Conservation (phyloP, 1,140 invertebrate species). For the Paraescarpia echinospica region DNA sequence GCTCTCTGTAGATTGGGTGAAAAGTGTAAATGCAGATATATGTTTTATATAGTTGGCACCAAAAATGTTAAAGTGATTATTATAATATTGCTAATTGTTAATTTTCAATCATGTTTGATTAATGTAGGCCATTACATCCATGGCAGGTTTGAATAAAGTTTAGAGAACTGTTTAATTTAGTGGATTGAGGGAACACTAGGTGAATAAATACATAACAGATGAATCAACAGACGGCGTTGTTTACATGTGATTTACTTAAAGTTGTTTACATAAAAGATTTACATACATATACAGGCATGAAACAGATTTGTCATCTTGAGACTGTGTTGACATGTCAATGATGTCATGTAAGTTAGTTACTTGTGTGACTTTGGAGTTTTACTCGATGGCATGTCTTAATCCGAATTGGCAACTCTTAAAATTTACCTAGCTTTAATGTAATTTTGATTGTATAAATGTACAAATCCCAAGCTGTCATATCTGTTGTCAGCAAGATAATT, state of each 20-base stretch:
- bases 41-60: background rate
- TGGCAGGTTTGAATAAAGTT: background rate
- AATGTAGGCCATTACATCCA: background rate
- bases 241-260: background rate
- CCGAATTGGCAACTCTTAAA: too few relatives aligned
- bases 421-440: too few relatives aligned
- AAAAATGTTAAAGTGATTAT: background rate
- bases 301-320: background rate
- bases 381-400: too few relatives aligned
- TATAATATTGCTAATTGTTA: background rate
- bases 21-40: background rate
- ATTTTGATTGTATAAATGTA: too few relatives aligned
- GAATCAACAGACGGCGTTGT: background rate
- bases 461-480: too few relatives aligned
- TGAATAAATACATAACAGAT: background rate
- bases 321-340: background rate
- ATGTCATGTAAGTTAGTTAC: too few relatives aligned
- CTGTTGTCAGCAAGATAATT: too few relatives aligned
- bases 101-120: background rate
- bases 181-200: background rate
- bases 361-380: background rate
- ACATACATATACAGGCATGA: background rate
- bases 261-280: background rate
- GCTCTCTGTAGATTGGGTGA: background rate
- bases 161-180: background rate